A percentile compares a stretch with the other conserved stretches of the same genome.
Conservation (phyloP, 2,888 invertebrate genomes). For the Aelia acuminata region DNA sequence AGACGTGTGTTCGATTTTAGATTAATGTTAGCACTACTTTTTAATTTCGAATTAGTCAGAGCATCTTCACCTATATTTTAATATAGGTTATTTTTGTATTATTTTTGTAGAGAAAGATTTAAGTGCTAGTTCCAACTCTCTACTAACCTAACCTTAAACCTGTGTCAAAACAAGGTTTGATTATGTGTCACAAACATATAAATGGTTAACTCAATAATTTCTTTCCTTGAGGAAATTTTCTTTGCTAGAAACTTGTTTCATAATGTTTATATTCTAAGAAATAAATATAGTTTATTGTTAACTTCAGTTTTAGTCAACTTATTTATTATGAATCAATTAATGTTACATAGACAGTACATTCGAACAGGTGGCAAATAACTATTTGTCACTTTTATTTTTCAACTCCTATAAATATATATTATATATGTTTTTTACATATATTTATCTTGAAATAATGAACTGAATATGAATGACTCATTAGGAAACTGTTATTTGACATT, state of each 20-base stretch:
- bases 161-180: not conserved
- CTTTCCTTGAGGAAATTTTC: not conserved
- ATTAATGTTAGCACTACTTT: not conserved
- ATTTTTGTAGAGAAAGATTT: no score
- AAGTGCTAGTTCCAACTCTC: not conserved
- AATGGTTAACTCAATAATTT: not conserved
- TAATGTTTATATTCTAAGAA: not conserved
- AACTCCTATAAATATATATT: not conserved
- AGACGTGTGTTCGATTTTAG: not conserved
- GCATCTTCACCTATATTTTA: no score
- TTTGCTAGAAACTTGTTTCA: not conserved
- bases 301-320: not conserved
- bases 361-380: slow-evolving; percentile 1
- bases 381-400: not conserved
- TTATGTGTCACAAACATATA: not conserved
- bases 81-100: no score
- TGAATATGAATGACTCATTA: not conserved
- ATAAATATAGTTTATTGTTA: not conserved
- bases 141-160: slow-evolving; percentile 32
- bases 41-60: no score
- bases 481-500: slow-evolving; percentile 12
- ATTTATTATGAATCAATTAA: not conserved
- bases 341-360: not conserved
- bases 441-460: no score
- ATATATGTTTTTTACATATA: no score